phyloP scores from a whole-genome alignment of 2,797 vertebrate species.

The Coracias cyanogaster region DNA sequence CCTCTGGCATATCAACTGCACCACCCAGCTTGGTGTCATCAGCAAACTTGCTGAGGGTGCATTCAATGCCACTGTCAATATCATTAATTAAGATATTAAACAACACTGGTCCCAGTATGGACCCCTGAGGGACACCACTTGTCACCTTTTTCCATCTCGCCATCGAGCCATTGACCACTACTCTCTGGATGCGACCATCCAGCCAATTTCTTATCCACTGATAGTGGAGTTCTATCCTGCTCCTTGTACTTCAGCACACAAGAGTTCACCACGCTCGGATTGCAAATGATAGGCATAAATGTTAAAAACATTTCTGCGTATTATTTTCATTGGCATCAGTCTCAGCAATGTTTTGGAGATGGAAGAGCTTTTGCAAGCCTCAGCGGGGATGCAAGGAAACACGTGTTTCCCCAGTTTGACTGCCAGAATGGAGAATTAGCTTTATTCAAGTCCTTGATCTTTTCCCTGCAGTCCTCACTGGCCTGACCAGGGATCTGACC shows the following conservation, averaged over 20 bases:
- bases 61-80: too few relatives aligned
- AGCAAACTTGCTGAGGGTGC: too few relatives aligned
- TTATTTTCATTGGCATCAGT: slow-evolving; percentile 26
- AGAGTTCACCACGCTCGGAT: background rate
- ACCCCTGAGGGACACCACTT: too few relatives aligned
- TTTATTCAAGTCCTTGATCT: background rate
- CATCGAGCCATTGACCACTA: too few relatives aligned
- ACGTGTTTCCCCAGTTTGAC: background rate
- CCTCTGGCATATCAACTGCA: too few relatives aligned
- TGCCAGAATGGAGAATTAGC: background rate
- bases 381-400: background rate
- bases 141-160: too few relatives aligned
- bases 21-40: too few relatives aligned
- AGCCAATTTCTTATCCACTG: too few relatives aligned
- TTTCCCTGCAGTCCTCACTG: background rate
- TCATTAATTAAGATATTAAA: too few relatives aligned
- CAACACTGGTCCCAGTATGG: too few relatives aligned
- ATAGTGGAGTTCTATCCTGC: background rate
- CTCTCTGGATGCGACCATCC: too few relatives aligned
- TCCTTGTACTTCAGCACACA: background rate
- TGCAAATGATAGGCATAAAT: background rate
- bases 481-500: background rate
- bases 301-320: background rate
- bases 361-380: background rate
- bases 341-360: background rate